These are phyloP conservation scores for Oreochromis tanganicae DNA, from an alignment of 2,113 vertebrate genomes.

Conservation along the genomic window DNA sequence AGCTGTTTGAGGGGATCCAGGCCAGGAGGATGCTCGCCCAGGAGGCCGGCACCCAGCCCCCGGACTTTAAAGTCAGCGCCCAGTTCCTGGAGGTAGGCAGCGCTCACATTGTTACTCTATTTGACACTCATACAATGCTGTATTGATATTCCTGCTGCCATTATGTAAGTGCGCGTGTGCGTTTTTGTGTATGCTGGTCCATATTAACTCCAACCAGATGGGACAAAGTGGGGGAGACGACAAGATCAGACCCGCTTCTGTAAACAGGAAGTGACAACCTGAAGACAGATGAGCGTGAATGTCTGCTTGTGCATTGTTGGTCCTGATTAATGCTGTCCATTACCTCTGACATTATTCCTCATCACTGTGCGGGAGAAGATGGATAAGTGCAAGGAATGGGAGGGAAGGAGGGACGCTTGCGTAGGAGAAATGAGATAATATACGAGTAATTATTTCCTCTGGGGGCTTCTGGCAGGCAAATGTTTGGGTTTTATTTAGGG, in stretches of 20 bases:
- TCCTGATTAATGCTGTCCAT: slow-evolving; percentile 55
- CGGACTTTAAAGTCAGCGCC: slow-evolving; percentile 97
- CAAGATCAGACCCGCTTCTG: slow-evolving; percentile 4
- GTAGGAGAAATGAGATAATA: slow-evolving; percentile 41
- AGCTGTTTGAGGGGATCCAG: slow-evolving; percentile 89
- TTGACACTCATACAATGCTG: neutral
- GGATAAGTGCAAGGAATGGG: slow-evolving; percentile 8
- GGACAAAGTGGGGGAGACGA: neutral
- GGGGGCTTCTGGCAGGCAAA: slow-evolving; percentile 5
- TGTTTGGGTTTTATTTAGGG: slow-evolving; percentile 1
- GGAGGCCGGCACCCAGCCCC: slow-evolving; percentile 68
- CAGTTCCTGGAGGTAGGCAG: slow-evolving; percentile 91
- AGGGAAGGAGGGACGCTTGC: slow-evolving; percentile 1
- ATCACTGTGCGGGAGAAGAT: slow-evolving; percentile 18
- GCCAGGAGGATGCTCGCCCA: slow-evolving; percentile 70
- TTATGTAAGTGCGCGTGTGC: neutral
- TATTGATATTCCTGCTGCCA: neutral
- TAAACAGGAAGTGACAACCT: slow-evolving; percentile 53
- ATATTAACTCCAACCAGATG: slow-evolving; percentile 49
- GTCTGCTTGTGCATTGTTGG: slow-evolving; percentile 38
- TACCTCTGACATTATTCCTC: slow-evolving; percentile 51
- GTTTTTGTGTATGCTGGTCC: neutral
- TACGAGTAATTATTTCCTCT: slow-evolving; percentile 18
- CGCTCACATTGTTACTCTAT: neutral
- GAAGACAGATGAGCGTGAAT: slow-evolving; percentile 57